Conservation (phyloP, 2,113 vertebrate genomes). For the Brienomyrus brachyistius region DNA sequence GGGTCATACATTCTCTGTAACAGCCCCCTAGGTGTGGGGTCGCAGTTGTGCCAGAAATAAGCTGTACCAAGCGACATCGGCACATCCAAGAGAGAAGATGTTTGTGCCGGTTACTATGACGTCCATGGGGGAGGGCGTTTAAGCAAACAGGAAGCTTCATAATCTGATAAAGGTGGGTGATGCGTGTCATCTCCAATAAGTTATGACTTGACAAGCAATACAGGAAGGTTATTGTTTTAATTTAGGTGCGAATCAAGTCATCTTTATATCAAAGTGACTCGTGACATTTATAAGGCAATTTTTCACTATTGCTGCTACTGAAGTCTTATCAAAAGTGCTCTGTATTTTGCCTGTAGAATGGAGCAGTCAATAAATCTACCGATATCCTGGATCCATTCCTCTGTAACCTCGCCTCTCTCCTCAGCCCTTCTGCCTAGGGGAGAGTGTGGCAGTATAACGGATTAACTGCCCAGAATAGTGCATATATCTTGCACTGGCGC, state of each 20-base stretch:
- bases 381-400: conserved; percentile 58
- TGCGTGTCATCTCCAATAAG: background rate
- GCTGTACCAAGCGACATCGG: background rate
- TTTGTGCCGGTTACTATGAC: background rate
- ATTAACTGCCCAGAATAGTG: conserved; percentile 57
- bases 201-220: background rate
- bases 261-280: background rate
- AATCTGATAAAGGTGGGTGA: background rate
- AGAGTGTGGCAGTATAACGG: conserved; percentile 49
- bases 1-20: background rate
- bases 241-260: background rate
- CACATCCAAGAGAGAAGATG: background rate
- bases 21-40: background rate
- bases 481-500: conserved; percentile 60
- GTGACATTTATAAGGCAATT: conserved; percentile 6
- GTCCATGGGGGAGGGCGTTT: background rate
- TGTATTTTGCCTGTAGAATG: conserved; percentile 48
- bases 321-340: conserved; percentile 45
- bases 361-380: conserved; percentile 51
- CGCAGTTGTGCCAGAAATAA: background rate
- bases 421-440: conserved; percentile 51
- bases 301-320: conserved; percentile 39
- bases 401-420: conserved; percentile 40
- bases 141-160: conserved; percentile 18
- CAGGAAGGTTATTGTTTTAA: background rate